Percentiles rank a stretch among this genome's conserved stretches.
phyloP scores from a whole-genome alignment of 2,888 invertebrate species.

The Pseudococcus viburni region DNA sequence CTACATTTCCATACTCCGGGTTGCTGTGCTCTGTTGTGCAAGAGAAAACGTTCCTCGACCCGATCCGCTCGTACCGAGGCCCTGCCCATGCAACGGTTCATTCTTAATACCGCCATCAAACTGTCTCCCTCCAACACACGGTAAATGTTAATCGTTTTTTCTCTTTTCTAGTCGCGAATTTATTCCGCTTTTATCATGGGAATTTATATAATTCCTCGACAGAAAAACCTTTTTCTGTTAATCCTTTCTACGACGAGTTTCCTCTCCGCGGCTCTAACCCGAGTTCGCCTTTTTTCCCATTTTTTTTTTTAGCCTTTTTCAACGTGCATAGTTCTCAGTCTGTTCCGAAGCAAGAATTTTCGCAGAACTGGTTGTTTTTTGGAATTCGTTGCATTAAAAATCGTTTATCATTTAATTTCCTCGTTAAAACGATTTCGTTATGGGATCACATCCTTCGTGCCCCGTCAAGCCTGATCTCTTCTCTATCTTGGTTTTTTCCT shows the following conservation, averaged over 20 bases:
- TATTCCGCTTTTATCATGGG: conserved; percentile 66
- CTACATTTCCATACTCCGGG: conserved; percentile 83
- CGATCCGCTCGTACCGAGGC: not conserved
- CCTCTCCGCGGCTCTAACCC: not conserved
- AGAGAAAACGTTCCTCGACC: conserved; percentile 60
- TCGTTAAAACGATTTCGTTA: conserved; percentile 47
- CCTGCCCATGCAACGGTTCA: conserved; percentile 9
- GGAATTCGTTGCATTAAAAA: conserved; percentile 30
- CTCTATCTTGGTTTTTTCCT: not conserved
- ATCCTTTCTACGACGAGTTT: conserved; percentile 63
- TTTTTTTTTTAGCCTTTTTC: not conserved
- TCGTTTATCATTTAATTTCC: conserved; percentile 66
- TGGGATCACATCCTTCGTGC: not conserved
- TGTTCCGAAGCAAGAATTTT: not conserved
- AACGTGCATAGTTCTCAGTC: not conserved
- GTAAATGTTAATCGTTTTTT: conserved; percentile 66
- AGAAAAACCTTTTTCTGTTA: conserved; percentile 66
- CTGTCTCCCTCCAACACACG: conserved; percentile 64
- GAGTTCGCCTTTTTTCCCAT: not conserved
- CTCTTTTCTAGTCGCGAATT: conserved; percentile 65
- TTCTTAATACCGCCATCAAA: conserved; percentile 65
- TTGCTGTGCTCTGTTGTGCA: conserved; percentile 56
- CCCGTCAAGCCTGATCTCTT: not conserved
- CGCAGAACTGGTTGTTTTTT: conserved; percentile 11
- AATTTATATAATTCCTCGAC: conserved; percentile 67